phyloP scores from a whole-genome alignment of 2,113 vertebrate species.

The Eulemur rufifrons region DNA sequence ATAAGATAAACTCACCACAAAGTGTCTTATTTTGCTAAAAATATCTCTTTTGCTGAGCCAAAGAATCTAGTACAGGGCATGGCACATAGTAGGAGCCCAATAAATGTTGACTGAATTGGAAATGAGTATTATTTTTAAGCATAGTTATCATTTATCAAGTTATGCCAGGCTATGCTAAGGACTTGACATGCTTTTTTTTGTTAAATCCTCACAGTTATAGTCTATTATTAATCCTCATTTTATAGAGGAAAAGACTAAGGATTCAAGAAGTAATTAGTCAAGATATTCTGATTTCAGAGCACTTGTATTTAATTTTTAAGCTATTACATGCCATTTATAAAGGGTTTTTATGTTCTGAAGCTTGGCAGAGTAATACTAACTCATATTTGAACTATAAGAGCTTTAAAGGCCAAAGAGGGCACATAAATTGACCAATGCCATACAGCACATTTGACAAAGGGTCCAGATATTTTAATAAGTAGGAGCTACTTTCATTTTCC shows the following conservation, averaged over 20 bases:
- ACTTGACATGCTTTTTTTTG: not conserved
- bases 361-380: not conserved
- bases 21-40: slow-evolving; percentile 3
- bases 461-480: not conserved
- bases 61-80: not conserved
- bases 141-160: not conserved
- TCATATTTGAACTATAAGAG: not conserved
- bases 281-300: not conserved
- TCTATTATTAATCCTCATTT: not conserved
- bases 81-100: not conserved
- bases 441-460: not conserved
- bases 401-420: not conserved
- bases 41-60: not conserved
- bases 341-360: not conserved
- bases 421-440: not conserved
- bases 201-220: not conserved
- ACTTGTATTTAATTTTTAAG: not conserved
- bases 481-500: not conserved
- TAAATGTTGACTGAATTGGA: not conserved
- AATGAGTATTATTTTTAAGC: not conserved
- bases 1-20: not conserved
- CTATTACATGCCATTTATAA: not conserved
- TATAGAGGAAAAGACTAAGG: not conserved
- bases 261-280: not conserved
- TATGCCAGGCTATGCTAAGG: not conserved